These are phyloP conservation scores for Camelus dromedarius DNA, from an alignment of 2,113 vertebrate species.

Conservation along the genomic window DNA sequence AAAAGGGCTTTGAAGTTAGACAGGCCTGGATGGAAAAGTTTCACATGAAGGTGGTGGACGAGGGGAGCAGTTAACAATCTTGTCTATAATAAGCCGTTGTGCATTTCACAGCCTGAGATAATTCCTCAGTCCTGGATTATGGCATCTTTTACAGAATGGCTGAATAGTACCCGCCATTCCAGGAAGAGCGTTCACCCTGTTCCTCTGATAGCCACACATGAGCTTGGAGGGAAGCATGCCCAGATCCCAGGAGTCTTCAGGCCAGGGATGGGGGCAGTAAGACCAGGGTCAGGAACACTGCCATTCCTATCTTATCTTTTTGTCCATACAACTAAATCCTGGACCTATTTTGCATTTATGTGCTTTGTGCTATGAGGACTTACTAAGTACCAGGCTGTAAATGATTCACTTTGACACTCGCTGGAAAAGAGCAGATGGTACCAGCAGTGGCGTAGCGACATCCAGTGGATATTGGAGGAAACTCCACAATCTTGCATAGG, in stretches of 20 bases:
- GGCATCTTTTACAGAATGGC: not conserved
- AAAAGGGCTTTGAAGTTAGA: not conserved
- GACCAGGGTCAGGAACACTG: not conserved
- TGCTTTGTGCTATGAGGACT: not conserved
- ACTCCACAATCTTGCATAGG: not conserved
- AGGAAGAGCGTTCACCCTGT: not conserved
- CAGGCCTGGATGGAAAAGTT: not conserved
- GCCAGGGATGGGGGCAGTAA: not conserved
- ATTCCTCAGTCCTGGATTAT: not conserved
- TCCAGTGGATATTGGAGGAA: constrained; percentile 6
- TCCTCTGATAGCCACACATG: not conserved
- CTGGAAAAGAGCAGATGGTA: not conserved
- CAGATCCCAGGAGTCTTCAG: not conserved
- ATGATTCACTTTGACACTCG: not conserved
- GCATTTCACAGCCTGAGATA: not conserved
- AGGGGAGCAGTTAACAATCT: not conserved
- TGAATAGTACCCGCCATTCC: not conserved
- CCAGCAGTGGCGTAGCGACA: not conserved
- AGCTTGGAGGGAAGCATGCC: not conserved
- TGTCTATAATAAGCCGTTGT: constrained; percentile 19
- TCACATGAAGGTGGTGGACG: not conserved
- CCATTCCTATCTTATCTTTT: not conserved
- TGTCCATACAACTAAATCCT: not conserved
- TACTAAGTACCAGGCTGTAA: not conserved
- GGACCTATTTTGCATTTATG: not conserved